Evolutionary conservation across 2,888 invertebrate species (phyloP), one percentile per base, ranked within the genome.

Genomic region (Rhamnusium bicolor): DNA sequence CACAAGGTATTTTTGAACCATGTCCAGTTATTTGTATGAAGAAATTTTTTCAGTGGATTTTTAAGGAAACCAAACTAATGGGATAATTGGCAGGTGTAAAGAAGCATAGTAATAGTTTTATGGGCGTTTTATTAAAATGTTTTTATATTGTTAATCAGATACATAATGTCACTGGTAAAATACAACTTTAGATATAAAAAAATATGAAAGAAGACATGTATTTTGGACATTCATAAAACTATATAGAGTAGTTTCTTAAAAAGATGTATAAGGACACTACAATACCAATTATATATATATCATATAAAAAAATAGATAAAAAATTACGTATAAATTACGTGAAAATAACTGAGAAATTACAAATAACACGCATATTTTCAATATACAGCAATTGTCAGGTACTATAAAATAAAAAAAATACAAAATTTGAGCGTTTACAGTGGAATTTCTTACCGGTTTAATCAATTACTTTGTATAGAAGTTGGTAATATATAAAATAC

Each of bases 401-500:
- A 69, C 69, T 49, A 61, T 58, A 69, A 69, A 69, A 49, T 49
- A 56, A 69, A 58, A n/a, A 67, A 67, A 49, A 69, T 65, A 65
- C 53, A 65, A 65, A 65, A 65, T 65, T 65, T 65, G 65, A 65
- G 65, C 65, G 16, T 65, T 65, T 29, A 53, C 21, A 32, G 65
- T 72, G 63, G 69, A 71, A 71, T 71, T 68, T 69, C 32, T 32
- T 51, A 53, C 40, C 19, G 56, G 60, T 69, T 69, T 51, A 58
- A 67, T 58, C 65, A 65, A 65, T 75, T 67, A 70, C 27, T 75
- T 71, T 72, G 75, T 72, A 75, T 75, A 74, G 49, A 74, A 75
- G 69, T 70, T 67, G 63, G 63, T 67, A 63, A 58, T 72, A 72
- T 75, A 72, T 75, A 75, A 75, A 75, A 75, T 72, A 72, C 72